A percentile compares a stretch with the other conserved stretches of the same genome.
phyloP scores from a whole-genome alignment of 2,888 invertebrate genomes.

The Ellobium chinense region DNA sequence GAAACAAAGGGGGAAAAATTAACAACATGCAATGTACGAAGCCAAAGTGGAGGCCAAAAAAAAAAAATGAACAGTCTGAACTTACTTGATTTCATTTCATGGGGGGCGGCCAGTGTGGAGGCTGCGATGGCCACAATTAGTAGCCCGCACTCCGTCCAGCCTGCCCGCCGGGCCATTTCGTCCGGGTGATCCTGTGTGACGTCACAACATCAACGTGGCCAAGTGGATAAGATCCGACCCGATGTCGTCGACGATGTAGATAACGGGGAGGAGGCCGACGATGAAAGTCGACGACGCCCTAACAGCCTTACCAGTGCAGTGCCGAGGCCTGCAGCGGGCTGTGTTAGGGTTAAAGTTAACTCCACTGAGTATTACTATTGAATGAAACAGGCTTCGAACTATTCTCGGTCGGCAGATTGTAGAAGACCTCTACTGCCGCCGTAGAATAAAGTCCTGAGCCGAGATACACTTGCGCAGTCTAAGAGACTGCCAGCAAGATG shows the following conservation, averaged over 20 bases:
- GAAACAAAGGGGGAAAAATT: too few species aligned
- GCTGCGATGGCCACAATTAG: slow-evolving; percentile 25
- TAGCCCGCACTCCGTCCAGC: slow-evolving; percentile 37
- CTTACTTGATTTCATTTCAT: neutral
- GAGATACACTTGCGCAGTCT: slow-evolving; percentile 8
- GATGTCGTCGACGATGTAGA: too few species aligned
- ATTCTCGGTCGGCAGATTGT: neutral
- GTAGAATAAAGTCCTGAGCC: neutral
- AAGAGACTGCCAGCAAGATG: neutral
- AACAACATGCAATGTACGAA: too few species aligned
- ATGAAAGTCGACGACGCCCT: neutral
- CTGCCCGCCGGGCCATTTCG: slow-evolving; percentile 19
- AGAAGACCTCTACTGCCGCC: slow-evolving; percentile 17
- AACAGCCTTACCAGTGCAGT: neutral
- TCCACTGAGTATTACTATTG: neutral
- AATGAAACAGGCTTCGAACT: neutral
- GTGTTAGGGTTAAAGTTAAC: neutral
- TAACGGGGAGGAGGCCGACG: neutral
- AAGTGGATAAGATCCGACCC: neutral
- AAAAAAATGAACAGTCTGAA: neutral
- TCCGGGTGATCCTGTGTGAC: neutral
- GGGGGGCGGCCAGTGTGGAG: slow-evolving; percentile 18
- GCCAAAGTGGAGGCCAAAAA: too few species aligned
- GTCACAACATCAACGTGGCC: slow-evolving; percentile 15
- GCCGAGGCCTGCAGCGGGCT: neutral